Percentiles rank a stretch among this genome's conserved stretches.
Conservation (phyloP, 2,113 vertebrate genomes). For the Bos javanicus region DNA sequence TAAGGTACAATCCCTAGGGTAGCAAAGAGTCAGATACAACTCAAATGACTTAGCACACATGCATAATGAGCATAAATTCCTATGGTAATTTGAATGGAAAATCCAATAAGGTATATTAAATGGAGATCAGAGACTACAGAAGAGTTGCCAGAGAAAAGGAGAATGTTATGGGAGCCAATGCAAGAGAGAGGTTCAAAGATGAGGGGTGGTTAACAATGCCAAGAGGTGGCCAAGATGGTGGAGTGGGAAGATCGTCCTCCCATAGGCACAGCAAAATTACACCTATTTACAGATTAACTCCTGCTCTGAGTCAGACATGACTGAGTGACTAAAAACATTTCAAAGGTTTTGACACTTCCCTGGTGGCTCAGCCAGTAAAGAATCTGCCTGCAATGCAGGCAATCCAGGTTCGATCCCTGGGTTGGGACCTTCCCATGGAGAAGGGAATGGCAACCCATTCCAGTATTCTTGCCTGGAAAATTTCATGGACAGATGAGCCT, state of each 20-base stretch:
- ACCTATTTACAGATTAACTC: neutral
- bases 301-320: neutral
- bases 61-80: neutral
- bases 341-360: neutral
- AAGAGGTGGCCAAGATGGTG: neutral
- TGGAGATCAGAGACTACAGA: neutral
- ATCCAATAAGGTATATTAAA: neutral
- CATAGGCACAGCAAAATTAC: neutral
- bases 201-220: neutral
- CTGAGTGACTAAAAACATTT: neutral
- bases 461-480: neutral
- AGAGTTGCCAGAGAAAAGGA: neutral
- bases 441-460: neutral
- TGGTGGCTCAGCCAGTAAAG: neutral
- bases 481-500: neutral
- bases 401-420: neutral
- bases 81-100: neutral
- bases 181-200: neutral
- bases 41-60: neutral
- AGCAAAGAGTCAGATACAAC: neutral
- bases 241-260: neutral
- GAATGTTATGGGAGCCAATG: neutral
- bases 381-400: neutral
- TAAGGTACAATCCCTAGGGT: neutral
- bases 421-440: neutral